A percentile compares a stretch with the other conserved stretches of the same genome.
These are phyloP conservation scores for Graptemys geographica DNA, from an alignment of 2,797 vertebrate genomes.

Conservation along the genomic window DNA sequence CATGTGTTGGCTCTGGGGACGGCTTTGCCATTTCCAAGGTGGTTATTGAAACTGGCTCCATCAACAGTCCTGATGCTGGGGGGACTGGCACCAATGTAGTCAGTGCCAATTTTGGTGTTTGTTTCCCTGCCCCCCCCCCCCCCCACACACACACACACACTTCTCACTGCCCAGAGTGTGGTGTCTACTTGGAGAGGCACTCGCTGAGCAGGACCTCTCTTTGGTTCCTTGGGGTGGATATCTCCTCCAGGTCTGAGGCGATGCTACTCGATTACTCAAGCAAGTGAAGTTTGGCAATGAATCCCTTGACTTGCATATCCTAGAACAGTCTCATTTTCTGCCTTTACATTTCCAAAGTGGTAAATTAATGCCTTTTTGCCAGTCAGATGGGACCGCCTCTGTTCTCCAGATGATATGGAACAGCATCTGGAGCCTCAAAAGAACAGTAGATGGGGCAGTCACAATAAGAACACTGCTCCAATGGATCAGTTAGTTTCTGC, in stretches of 20 bases:
- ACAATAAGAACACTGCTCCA: not conserved
- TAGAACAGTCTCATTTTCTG: not conserved
- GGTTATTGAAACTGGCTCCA: not conserved
- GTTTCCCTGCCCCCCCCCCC: accelerated
- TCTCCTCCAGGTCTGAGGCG: not conserved
- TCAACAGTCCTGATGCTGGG: not conserved
- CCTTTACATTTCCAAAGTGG: not conserved
- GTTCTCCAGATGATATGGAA: not conserved
- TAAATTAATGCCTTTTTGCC: not conserved
- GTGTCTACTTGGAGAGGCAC: not conserved
- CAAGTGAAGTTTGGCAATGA: not conserved
- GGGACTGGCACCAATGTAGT: not conserved
- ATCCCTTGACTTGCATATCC: not conserved
- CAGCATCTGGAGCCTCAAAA: not conserved
- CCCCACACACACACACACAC: no score
- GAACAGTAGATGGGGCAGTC: not conserved
- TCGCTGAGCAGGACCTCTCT: not conserved
- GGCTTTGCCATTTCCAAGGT: not conserved
- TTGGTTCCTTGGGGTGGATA: not conserved
- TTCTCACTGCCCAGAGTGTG: constrained; percentile 4
- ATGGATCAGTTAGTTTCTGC: not conserved
- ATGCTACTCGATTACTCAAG: not conserved
- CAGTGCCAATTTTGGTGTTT: not conserved
- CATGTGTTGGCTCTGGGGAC: not conserved
- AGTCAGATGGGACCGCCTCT: not conserved